Conservation (phyloP, 2,888 invertebrate species). For the Chouioia cunea region DNA sequence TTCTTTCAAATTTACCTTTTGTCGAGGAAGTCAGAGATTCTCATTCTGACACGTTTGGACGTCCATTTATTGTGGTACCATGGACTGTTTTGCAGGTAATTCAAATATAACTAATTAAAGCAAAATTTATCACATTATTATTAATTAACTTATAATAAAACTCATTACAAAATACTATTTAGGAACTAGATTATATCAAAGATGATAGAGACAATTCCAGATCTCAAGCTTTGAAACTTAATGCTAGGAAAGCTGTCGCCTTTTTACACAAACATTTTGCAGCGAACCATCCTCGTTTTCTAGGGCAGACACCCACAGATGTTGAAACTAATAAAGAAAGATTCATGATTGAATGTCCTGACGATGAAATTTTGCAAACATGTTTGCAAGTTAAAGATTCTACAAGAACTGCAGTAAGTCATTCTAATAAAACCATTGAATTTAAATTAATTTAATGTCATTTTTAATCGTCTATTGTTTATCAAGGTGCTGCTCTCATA, state of each 20-base stretch:
- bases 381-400: slow-evolving; percentile 65
- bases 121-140: too few relatives aligned
- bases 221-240: slow-evolving; percentile 51
- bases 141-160: too few relatives aligned
- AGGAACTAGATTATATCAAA: slow-evolving; percentile 67
- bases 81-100: slow-evolving; percentile 64
- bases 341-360: slow-evolving; percentile 63
- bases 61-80: slow-evolving; percentile 61
- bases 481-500: slow-evolving; percentile 63
- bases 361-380: slow-evolving; percentile 69
- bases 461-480: slow-evolving; percentile 14
- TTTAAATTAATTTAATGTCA: slow-evolving; percentile 18
- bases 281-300: slow-evolving; percentile 60
- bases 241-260: slow-evolving; percentile 61
- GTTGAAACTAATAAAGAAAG: slow-evolving; percentile 56
- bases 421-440: not conserved
- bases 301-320: slow-evolving; percentile 63
- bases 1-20: slow-evolving; percentile 61
- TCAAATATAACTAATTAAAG: not conserved
- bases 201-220: slow-evolving; percentile 55
- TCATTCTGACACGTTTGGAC: slow-evolving; percentile 56
- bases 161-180: slow-evolving; percentile 27
- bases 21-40: slow-evolving; percentile 59
- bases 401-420: slow-evolving; percentile 58
- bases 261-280: slow-evolving; percentile 62